Evolutionary conservation across 2,888 invertebrate genomes (phyloP).

Genomic region (Acleris emargana): DNA sequence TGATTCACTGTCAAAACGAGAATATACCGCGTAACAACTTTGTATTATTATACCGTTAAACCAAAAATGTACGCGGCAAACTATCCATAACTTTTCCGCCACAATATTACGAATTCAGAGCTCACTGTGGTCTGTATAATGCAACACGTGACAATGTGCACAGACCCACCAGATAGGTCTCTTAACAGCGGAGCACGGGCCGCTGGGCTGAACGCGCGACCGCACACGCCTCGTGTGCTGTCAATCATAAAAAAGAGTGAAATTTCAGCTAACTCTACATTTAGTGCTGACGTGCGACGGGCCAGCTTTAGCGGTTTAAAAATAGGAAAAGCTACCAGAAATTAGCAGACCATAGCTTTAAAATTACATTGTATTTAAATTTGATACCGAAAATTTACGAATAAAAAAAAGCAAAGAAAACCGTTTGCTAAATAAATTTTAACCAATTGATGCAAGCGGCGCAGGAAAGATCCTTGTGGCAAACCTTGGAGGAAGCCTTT

Average conservation of each 20-base stretch:
- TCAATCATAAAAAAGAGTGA: constrained; percentile 76
- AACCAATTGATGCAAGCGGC: too few relatives aligned
- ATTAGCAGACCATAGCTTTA: neutral
- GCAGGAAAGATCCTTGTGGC: too few relatives aligned
- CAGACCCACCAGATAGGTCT: constrained; percentile 64
- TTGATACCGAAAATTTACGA: too few relatives aligned
- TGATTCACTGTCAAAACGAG: too few relatives aligned
- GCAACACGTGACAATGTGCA: constrained; percentile 68
- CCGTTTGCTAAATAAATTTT: too few relatives aligned
- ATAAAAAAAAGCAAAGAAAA: too few relatives aligned
- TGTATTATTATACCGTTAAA: neutral
- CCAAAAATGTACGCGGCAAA: constrained; percentile 10
- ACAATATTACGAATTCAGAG: constrained; percentile 34
- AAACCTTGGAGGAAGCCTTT: too few relatives aligned
- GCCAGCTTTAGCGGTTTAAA: constrained; percentile 46
- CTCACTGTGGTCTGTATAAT: constrained; percentile 51
- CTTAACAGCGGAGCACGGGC: constrained; percentile 73
- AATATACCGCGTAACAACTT: too few relatives aligned
- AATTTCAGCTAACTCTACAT: constrained; percentile 72
- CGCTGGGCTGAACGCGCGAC: constrained; percentile 76
- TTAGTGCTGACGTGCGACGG: constrained; percentile 58
- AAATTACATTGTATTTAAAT: too few relatives aligned
- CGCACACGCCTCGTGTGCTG: constrained; percentile 79
- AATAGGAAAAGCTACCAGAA: constrained; percentile 48
- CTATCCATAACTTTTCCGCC: constrained; percentile 26